Percentiles rank a stretch among this genome's conserved stretches.
These are phyloP conservation scores for Sussaba pulchella DNA, from an alignment of 2,888 invertebrate species.

Conservation along the genomic window DNA sequence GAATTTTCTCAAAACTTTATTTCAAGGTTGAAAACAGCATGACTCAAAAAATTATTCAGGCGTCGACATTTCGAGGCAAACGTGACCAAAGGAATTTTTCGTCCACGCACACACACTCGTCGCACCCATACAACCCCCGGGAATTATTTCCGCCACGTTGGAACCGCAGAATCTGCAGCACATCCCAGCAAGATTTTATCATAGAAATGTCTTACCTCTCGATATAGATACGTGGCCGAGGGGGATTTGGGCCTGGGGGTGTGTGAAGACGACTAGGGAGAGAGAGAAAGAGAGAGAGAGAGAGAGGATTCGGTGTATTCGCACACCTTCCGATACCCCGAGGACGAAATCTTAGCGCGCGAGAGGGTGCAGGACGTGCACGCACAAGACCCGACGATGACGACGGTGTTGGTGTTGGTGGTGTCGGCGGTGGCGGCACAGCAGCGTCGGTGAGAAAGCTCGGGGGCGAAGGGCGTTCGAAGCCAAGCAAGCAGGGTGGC, in stretches of 20 bases:
- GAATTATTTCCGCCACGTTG: background rate
- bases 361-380: conserved; percentile 6
- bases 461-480: too few relatives aligned
- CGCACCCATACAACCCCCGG: background rate
- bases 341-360: background rate
- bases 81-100: background rate
- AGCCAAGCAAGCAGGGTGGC: too few relatives aligned
- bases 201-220: background rate
- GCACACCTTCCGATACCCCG: conserved; percentile 27
- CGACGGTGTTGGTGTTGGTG: background rate
- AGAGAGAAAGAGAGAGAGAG: too few relatives aligned
- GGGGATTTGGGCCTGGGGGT: too few relatives aligned
- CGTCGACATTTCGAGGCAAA: background rate
- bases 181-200: conserved; percentile 14
- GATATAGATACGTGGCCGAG: conserved; percentile 12
- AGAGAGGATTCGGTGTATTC: conserved; percentile 19
- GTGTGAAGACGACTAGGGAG: too few relatives aligned
- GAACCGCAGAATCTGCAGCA: conserved; percentile 15
- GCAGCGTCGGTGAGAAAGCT: conserved; percentile 10
- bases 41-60: background rate
- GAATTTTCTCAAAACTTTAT: background rate
- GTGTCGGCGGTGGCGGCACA: background rate
- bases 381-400: conserved; percentile 3
- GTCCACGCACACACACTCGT: too few relatives aligned
- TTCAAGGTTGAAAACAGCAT: background rate